phyloP scores from a whole-genome alignment of 2,113 vertebrate genomes.

The Saguinus imperator region DNA sequence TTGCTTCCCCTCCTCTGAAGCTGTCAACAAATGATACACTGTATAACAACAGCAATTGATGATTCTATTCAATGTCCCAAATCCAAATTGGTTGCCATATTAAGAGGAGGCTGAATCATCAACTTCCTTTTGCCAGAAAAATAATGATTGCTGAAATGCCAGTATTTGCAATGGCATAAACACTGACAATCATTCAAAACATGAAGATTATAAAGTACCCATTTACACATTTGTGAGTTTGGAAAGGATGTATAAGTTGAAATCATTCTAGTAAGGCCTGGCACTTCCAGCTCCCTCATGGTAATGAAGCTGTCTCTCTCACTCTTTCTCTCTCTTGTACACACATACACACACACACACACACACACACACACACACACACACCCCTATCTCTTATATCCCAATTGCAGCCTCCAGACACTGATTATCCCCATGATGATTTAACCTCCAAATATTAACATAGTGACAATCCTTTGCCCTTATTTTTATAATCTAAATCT shows the following conservation, averaged over 20 bases:
- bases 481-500: neutral
- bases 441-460: neutral
- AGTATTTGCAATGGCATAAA: neutral
- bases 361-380: rapidly evolving
- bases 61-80: neutral
- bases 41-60: neutral
- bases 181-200: neutral
- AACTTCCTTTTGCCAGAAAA: neutral
- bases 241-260: neutral
- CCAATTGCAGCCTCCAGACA: neutral
- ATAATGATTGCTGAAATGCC: neutral
- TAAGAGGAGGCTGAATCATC: neutral
- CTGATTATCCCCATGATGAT: neutral
- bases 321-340: neutral
- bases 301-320: neutral
- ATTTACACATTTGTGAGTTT: neutral
- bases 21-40: neutral
- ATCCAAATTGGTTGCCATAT: neutral
- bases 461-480: neutral
- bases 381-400: neutral
- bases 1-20: neutral
- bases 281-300: neutral
- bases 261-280: neutral
- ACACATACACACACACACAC: rapidly evolving
- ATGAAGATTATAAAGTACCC: neutral